A percentile compares a stretch with the other conserved stretches of the same genome.
These are phyloP conservation scores for Aphodius sticticus DNA, from an alignment of 2,888 invertebrate species.

Conservation along the genomic window DNA sequence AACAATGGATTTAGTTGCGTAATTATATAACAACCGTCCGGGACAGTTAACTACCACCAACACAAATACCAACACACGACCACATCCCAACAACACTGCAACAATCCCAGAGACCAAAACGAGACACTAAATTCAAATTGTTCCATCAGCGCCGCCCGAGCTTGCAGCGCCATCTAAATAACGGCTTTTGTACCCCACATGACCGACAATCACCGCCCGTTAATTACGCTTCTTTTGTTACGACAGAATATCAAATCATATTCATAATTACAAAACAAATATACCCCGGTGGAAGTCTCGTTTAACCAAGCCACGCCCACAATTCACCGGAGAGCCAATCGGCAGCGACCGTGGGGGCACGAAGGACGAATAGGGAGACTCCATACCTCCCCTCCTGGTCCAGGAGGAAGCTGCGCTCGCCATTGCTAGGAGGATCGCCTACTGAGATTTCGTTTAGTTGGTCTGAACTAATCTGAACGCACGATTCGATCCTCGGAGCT, in stretches of 20 bases:
- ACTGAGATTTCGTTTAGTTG: constrained; percentile 48
- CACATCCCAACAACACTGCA: constrained; percentile 26
- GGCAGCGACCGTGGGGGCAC: constrained; percentile 36
- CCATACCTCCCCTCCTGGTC: constrained; percentile 39
- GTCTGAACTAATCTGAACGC: constrained; percentile 46
- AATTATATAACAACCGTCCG: constrained; percentile 37
- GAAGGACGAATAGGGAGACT: constrained; percentile 45
- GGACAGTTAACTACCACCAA: constrained; percentile 25
- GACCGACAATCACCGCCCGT: constrained; percentile 58
- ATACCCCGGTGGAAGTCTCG: constrained; percentile 45
- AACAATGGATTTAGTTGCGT: constrained; percentile 36
- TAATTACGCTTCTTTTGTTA: constrained; percentile 60
- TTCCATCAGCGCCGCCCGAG: constrained; percentile 52
- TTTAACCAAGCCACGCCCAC: constrained; percentile 46
- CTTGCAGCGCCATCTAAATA: constrained; percentile 51
- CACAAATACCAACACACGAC: constrained; percentile 7
- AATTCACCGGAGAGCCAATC: constrained; percentile 40
- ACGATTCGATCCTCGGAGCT: constrained; percentile 38
- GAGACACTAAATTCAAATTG: constrained; percentile 57
- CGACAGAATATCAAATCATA: constrained; percentile 60
- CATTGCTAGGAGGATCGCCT: constrained; percentile 46
- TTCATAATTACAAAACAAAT: constrained; percentile 63
- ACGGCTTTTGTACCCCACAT: constrained; percentile 57
- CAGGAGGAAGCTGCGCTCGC: constrained; percentile 45
- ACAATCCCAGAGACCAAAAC: constrained; percentile 32